phyloP scores from a whole-genome alignment of 2,888 invertebrate genomes.

The Ischnura elegans region DNA sequence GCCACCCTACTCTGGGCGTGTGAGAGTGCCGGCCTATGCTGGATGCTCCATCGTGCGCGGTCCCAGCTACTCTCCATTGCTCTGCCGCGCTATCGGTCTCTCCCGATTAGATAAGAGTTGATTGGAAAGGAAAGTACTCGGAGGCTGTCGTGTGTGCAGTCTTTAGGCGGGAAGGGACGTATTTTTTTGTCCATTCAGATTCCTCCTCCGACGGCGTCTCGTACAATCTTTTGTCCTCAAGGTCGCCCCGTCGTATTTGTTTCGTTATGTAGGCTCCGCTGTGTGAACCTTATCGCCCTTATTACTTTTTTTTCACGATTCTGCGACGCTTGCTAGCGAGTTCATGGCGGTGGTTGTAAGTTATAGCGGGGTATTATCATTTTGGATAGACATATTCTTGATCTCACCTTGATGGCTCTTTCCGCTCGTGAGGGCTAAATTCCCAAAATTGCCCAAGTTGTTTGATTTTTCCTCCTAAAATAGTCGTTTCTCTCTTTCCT shows the following conservation, averaged over 20 bases:
- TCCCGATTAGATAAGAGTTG: slow-evolving; percentile 40
- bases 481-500: background rate
- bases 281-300: background rate
- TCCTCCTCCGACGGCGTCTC: background rate
- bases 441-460: no score
- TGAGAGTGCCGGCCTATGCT: background rate
- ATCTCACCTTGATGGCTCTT: background rate
- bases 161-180: background rate
- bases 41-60: background rate
- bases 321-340: background rate
- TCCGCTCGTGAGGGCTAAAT: background rate
- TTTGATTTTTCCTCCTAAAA: background rate
- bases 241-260: background rate
- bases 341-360: background rate
- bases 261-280: background rate
- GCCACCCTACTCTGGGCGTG: no score
- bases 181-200: background rate
- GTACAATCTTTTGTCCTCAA: background rate
- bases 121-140: slow-evolving; percentile 30
- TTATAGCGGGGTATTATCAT: background rate
- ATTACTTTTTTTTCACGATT: background rate
- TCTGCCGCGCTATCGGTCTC: slow-evolving; percentile 16
- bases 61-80: background rate
- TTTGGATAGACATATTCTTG: background rate
- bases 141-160: background rate